These are phyloP conservation scores for Caenorhabditis doughertyi DNA, from an alignment of 2,888 invertebrate genomes.

Conservation along the genomic window DNA sequence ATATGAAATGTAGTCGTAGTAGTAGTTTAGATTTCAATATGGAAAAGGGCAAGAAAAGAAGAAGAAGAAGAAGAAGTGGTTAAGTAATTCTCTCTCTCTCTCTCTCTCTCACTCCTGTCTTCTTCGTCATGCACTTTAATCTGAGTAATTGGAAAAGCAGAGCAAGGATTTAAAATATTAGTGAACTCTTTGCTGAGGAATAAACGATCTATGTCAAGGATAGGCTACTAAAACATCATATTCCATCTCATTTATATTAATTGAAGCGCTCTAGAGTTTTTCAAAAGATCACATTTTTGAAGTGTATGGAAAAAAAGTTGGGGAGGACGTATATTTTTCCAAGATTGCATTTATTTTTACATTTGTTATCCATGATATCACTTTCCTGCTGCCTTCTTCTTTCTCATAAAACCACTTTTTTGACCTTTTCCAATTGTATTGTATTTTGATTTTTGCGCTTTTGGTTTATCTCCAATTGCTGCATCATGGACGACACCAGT, in stretches of 20 bases:
- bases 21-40: slow-evolving; percentile 17
- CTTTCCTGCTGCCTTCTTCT: slow-evolving; percentile 19
- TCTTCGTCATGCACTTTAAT: slow-evolving; percentile 33
- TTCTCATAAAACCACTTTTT: slow-evolving; percentile 29
- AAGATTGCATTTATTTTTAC: no score
- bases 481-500: slow-evolving; percentile 59
- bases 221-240: not conserved
- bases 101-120: slow-evolving; percentile 7
- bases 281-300: no score
- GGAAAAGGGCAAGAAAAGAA: slow-evolving; percentile 54
- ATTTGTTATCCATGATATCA: not conserved
- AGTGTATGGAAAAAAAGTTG: no score
- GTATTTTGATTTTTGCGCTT: slow-evolving; percentile 17
- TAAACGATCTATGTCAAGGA: not conserved
- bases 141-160: slow-evolving; percentile 29
- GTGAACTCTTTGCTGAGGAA: not conserved
- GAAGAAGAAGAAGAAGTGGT: slow-evolving; percentile 43
- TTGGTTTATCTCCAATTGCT: slow-evolving; percentile 46
- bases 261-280: no score
- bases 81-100: slow-evolving; percentile 28
- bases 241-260: no score
- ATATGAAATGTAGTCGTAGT: slow-evolving; percentile 10
- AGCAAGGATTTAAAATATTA: slow-evolving; percentile 5
- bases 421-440: not conserved
- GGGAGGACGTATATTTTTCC: no score